Evolutionary conservation across 1,140 invertebrate species (phyloP).

Genomic region (Harpegnathos saltator): DNA sequence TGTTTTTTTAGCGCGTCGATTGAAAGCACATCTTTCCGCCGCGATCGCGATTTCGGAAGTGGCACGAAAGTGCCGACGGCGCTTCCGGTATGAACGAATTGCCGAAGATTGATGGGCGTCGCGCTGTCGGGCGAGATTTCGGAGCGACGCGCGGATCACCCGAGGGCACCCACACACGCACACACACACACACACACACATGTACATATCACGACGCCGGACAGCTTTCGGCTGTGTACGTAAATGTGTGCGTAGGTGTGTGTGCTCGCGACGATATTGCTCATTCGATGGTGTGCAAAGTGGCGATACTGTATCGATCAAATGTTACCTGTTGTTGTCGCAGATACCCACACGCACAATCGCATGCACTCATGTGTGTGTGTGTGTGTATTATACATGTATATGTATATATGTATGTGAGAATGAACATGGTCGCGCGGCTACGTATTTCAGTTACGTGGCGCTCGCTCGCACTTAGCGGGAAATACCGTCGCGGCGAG

Average conservation of each 20-base stretch:
- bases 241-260: constrained; percentile 10
- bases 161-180: too few relatives aligned
- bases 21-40: neutral
- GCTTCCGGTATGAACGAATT: constrained; percentile 6
- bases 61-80: neutral
- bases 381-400: neutral
- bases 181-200: too few relatives aligned
- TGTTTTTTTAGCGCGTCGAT: neutral
- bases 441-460: constrained; percentile 49
- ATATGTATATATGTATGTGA: constrained; percentile 28
- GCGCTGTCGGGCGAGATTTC: constrained; percentile 11
- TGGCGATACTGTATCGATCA: constrained; percentile 68
- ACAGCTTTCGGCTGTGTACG: constrained; percentile 34
- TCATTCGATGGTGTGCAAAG: constrained; percentile 28
- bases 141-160: constrained; percentile 27
- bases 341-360: constrained; percentile 36
- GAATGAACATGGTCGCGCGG: constrained; percentile 7
- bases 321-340: constrained; percentile 56
- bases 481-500: constrained; percentile 43
- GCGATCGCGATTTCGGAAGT: neutral
- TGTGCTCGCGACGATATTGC: constrained; percentile 29
- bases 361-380: neutral
- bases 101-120: constrained; percentile 14
- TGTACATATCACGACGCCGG: constrained; percentile 37
- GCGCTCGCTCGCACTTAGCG: neutral